These are phyloP conservation scores for Erannis defoliaria DNA, from an alignment of 2,888 invertebrate species.

Conservation along the genomic window DNA sequence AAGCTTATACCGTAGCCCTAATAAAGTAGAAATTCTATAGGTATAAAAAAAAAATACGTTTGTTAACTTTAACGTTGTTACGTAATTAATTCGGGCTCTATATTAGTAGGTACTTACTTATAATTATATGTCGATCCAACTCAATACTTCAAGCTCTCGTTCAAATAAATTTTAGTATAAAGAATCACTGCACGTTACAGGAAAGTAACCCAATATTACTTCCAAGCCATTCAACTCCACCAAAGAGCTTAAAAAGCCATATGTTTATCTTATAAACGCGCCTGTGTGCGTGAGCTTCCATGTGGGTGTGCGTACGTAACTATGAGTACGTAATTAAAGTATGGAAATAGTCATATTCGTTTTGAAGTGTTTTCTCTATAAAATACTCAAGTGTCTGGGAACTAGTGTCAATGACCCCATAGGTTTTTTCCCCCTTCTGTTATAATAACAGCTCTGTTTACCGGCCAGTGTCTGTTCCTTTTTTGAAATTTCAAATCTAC, in stretches of 20 bases:
- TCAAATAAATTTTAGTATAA: constrained; percentile 18
- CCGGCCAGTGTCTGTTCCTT: constrained; percentile 66
- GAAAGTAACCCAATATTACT: constrained; percentile 72
- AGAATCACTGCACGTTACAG: constrained; percentile 43
- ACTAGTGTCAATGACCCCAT: constrained; percentile 74
- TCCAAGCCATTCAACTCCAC: constrained; percentile 57
- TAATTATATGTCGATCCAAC: neutral
- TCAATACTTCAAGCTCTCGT: neutral
- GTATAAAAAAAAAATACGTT: too few relatives aligned
- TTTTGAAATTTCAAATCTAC: constrained; percentile 59
- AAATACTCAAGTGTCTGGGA: constrained; percentile 83
- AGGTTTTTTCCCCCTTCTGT: constrained; percentile 72
- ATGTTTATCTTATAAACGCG: constrained; percentile 77
- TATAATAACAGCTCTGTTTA: constrained; percentile 80
- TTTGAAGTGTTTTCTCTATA: constrained; percentile 86
- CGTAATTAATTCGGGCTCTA: too few relatives aligned
- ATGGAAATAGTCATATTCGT: constrained; percentile 85
- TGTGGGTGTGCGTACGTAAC: constrained; percentile 64
- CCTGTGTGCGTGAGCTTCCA: constrained; percentile 58
- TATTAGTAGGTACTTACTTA: too few relatives aligned
- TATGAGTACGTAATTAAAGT: constrained; percentile 79
- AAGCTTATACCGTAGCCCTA: too few relatives aligned
- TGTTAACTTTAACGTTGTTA: too few relatives aligned
- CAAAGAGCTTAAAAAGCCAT: constrained; percentile 72
- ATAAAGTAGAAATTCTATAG: too few relatives aligned